Base-by-base conservation (phyloP, 2,113 vertebrate species). In the Saccopteryx leptura region DNA sequence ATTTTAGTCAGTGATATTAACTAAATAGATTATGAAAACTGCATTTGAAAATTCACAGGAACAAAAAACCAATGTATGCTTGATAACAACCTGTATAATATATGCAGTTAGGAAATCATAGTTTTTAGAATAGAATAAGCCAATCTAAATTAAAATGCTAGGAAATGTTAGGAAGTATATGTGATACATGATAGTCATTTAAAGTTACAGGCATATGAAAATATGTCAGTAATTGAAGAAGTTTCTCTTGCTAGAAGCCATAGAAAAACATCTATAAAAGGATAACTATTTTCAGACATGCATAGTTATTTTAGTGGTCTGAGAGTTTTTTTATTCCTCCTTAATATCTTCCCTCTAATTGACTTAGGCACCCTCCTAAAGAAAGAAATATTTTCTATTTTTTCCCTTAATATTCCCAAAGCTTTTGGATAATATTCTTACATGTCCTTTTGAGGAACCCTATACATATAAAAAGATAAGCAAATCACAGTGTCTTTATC, bases 221-320 rank as follows among this genome's bases (percentile, higher is more conserved):
- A 31, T 7, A 4, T 15, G 31, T 68, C 12, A 56, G 24, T 54
- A 65, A 18, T 21, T 46, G 26, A 58, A 90, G 9, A 76, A n/a
- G 0, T 46, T 68, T 92, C 56, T 68, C 17, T 21, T 52, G 0
- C 24, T 46, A 75, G 31, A 66, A 81, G 3, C 11, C 19, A 54
- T 52, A 66, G 39, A 75, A n/a, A 9, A 72, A 72, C 0, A 95
- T 81, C 74, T 88, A 7, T 69, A 74, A 26, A 85, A 75, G 19
- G 48, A 61, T 87, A 96, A n/a, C 63, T 97, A 84, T 96, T 91
- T 95, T 97, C 23, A 52, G 24, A 90, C 5, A 65, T 69, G 26
- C 52, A 50, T 95, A 69, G 2, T 92, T 90, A 85, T 76, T 83
- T 94, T 81, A 88, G 17, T 76, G 26, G 9, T 48, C 39, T 54